Evolutionary conservation across 2,888 invertebrate species (phyloP).

Genomic region (Hypena proboscidalis): DNA sequence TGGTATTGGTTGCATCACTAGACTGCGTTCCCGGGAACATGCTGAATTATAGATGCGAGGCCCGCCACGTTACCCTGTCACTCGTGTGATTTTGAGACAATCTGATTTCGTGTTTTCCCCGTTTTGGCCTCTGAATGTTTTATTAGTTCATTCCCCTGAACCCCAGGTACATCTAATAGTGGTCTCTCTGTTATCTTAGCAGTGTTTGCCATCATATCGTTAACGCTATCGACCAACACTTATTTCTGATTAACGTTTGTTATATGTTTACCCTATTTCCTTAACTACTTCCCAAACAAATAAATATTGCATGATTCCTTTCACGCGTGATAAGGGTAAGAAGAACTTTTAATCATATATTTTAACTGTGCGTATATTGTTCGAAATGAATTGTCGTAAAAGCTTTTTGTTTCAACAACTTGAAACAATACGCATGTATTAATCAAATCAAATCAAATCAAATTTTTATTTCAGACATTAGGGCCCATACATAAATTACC

Average conservation of each 20-base stretch:
- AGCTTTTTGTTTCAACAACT: slow-evolving; percentile 4
- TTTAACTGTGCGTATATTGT: no score
- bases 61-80: slow-evolving; percentile 69
- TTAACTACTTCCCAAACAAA: slow-evolving; percentile 37
- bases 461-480: no score
- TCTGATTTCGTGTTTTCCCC: slow-evolving; percentile 82
- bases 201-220: slow-evolving; percentile 50
- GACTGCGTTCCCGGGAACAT: slow-evolving; percentile 51
- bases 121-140: slow-evolving; percentile 81
- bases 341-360: slow-evolving; percentile 27
- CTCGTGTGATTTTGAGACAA: slow-evolving; percentile 84
- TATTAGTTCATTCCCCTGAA: slow-evolving; percentile 70
- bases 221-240: slow-evolving; percentile 41
- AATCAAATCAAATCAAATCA: no score
- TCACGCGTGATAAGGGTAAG: slow-evolving; percentile 39
- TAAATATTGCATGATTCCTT: slow-evolving; percentile 48
- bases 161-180: slow-evolving; percentile 72
- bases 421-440: no score
- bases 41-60: slow-evolving; percentile 80
- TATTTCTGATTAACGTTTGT: slow-evolving; percentile 45
- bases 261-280: slow-evolving; percentile 38
- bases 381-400: slow-evolving; percentile 11
- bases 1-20: no score
- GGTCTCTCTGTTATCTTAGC: slow-evolving; percentile 55
- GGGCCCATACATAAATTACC: no score